Conservation (phyloP, 2,113 vertebrate genomes). For the Clarias magur region DNA sequence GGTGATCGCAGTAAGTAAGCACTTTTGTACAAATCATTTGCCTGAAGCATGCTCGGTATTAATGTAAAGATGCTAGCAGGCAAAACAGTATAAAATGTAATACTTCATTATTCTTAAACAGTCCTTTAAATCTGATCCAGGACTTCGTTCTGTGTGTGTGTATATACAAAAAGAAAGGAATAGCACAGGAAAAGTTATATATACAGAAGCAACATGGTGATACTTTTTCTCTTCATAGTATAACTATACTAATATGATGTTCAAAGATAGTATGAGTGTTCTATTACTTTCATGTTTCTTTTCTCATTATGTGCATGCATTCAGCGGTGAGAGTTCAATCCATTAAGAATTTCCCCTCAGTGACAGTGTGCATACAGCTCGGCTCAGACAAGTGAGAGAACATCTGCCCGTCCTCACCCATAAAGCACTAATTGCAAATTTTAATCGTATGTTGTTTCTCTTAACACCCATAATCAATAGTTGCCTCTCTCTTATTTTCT, state of each 20-base stretch:
- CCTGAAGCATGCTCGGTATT: background rate
- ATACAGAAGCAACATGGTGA: background rate
- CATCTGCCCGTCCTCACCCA: constrained; percentile 51
- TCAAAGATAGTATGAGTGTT: background rate
- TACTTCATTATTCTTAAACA: background rate
- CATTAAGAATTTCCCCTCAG: background rate
- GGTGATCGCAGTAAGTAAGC: background rate
- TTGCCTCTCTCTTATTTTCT: constrained; percentile 34
- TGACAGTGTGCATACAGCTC: constrained; percentile 29
- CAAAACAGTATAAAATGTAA: background rate
- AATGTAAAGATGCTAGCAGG: background rate
- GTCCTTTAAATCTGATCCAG: background rate
- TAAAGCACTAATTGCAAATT: constrained; percentile 51
- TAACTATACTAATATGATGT: background rate
- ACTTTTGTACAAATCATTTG: background rate
- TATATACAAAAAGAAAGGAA: too few species aligned
- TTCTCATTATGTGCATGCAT: background rate
- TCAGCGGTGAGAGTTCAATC: background rate
- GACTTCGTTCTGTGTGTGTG: background rate
- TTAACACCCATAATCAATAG: constrained; percentile 54
- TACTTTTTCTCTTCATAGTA: background rate
- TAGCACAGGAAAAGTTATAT: too few species aligned
- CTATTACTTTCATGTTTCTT: background rate
- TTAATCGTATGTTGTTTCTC: constrained; percentile 46
- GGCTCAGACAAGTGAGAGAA: constrained; percentile 47